Evolutionary conservation across 1,140 invertebrate species (phyloP).

Genomic region (Homarus americanus): DNA sequence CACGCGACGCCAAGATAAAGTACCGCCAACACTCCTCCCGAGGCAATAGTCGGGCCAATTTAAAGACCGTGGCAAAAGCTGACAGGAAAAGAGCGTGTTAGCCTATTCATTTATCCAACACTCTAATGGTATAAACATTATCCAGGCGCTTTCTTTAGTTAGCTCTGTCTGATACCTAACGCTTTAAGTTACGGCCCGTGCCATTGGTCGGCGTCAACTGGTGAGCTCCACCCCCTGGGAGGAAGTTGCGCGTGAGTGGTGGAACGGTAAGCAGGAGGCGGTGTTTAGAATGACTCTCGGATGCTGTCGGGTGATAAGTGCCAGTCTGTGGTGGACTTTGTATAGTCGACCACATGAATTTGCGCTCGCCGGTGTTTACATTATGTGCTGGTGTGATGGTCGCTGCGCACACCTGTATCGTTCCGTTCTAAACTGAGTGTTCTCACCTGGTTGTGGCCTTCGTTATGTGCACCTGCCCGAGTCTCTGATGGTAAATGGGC

Average conservation of each 20-base stretch:
- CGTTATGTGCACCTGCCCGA: not conserved
- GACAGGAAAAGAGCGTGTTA: slow-evolving; percentile 71
- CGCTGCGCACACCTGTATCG: not conserved
- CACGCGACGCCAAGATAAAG: not conserved
- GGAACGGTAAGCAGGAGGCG: slow-evolving; percentile 20
- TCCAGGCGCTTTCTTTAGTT: slow-evolving; percentile 61
- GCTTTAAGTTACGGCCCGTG: slow-evolving; percentile 41
- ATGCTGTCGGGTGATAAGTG: slow-evolving; percentile 50
- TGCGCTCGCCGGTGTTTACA: slow-evolving; percentile 48
- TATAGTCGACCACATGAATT: slow-evolving; percentile 49
- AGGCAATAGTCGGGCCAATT: slow-evolving; percentile 64
- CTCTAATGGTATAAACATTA: slow-evolving; percentile 74
- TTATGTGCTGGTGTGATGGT: slow-evolving; percentile 24
- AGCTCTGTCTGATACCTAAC: slow-evolving; percentile 56
- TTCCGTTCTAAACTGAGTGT: not conserved
- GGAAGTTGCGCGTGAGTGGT: slow-evolving; percentile 18
- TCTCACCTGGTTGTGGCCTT: not conserved
- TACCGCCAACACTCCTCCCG: slow-evolving; percentile 5
- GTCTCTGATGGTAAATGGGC: not conserved
- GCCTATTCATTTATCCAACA: slow-evolving; percentile 70
- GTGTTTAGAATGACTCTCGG: slow-evolving; percentile 44
- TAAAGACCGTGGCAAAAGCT: slow-evolving; percentile 70
- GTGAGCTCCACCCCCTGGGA: not conserved
- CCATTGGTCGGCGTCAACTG: slow-evolving; percentile 15
- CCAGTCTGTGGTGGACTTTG: slow-evolving; percentile 60